Base-by-base conservation (phyloP, 2,113 vertebrate genomes). In the Chascanopsetta lugubris region DNA sequence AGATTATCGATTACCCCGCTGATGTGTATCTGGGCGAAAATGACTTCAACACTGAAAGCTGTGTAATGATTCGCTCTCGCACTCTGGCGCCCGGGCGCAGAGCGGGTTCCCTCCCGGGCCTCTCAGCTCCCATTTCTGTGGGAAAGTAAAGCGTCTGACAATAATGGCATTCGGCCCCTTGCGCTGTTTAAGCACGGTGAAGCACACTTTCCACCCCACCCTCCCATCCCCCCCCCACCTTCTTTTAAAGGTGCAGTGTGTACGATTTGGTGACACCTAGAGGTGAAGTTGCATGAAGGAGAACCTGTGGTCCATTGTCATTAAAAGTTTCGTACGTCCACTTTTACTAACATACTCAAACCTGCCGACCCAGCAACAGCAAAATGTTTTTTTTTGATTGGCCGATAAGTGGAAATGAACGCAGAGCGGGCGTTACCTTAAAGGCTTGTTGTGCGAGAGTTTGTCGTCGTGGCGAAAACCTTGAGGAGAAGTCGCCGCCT, bases 141-240 rank as follows among this genome's bases (percentile, higher is more conserved):
- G 22, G 45, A 36, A 53, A 54, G 75, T 72, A 74, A 79, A 48
- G 59, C 58, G 27, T 69, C 61, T 78, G 58, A 60, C 59, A 80
- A 76, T 78, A 66, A 60, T 0, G 59, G 24, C 58, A 60, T 59
- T 63, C 75, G 72, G 72, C 77, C 76, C 21, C n/a, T n/a, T 69
- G 61, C 60, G 18, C 27, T 61, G 66, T 29, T 36, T 70, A 75
- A 61, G 72, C 75, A 54, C 30, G 5, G 58, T 65, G 3, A 22
- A 60, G 62, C 75, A 74, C 67, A 71, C 80, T 75, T 79, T 48
- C 66, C 72, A 50, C 60, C 74, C 69, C 58, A 42, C 43, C 82
- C 74, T 79, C 46, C 67, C 72, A 53, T 59, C 75, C 63, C 55
- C 50, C 34, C 22, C 67, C 51, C 43, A 38, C 22, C 47, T 15